phyloP scores from a whole-genome alignment of 2,888 invertebrate genomes.

The Pycnomerus fuliginosus region DNA sequence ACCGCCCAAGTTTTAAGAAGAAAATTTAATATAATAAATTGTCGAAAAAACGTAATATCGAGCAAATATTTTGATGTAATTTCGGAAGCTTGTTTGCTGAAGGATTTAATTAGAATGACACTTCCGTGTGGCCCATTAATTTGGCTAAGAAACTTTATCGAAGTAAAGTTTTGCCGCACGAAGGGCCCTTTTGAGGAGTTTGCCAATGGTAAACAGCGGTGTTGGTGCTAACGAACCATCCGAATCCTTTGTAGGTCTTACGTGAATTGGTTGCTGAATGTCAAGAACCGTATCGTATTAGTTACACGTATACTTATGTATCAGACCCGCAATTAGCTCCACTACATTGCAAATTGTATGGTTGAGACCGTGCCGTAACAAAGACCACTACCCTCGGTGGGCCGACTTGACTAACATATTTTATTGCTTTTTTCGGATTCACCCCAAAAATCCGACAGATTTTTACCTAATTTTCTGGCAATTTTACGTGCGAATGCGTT shows the following conservation, averaged over 20 bases:
- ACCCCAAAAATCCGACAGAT: constrained; percentile 37
- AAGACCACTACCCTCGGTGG: constrained; percentile 33
- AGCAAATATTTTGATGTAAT: no score
- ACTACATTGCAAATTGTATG: constrained; percentile 43
- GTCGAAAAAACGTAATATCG: no score
- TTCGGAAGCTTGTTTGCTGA: no score
- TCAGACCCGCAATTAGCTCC: constrained; percentile 43
- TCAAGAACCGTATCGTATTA: constrained; percentile 35
- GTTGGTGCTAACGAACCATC: constrained; percentile 18
- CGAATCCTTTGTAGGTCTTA: constrained; percentile 29
- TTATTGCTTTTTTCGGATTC: constrained; percentile 44
- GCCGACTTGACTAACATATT: constrained; percentile 40
- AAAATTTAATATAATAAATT: no score
- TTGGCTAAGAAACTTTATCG: no score
- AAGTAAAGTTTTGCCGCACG: no score
- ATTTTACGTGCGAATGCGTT: constrained; percentile 47
- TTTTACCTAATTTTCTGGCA: constrained; percentile 49
- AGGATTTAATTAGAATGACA: no score
- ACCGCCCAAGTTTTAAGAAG: no score
- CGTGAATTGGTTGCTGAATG: constrained; percentile 34
- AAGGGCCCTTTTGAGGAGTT: no score
- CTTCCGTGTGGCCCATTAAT: no score
- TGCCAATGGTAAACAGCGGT: no score
- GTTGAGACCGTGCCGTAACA: constrained; percentile 26
- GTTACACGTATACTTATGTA: constrained; percentile 44